Conservation (phyloP, 2,113 vertebrate species). For the Himantopus leucocephalus region DNA sequence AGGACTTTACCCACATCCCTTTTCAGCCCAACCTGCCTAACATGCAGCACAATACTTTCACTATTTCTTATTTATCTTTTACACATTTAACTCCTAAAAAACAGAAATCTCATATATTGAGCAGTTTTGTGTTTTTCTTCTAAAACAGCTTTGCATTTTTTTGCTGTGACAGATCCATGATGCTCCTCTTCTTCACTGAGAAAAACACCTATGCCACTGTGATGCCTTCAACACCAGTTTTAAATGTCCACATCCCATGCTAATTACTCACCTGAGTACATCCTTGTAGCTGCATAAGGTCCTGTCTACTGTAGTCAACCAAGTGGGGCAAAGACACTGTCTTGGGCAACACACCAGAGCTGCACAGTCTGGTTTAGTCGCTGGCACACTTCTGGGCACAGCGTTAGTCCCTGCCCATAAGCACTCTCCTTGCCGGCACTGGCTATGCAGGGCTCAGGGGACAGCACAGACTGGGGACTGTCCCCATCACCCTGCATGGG, state of each 20-base stretch:
- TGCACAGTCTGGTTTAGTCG: not conserved
- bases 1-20: not conserved
- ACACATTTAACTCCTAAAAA: not conserved
- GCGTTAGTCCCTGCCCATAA: not conserved
- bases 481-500: fast-evolving
- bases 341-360: not conserved
- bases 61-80: not conserved
- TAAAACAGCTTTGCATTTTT: not conserved
- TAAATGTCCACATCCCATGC: not conserved
- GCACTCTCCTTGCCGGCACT: fast-evolving
- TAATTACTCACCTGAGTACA: not conserved
- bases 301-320: not conserved
- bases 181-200: not conserved
- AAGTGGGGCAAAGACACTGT: not conserved
- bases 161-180: not conserved
- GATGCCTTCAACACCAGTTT: not conserved
- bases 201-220: not conserved
- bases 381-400: not conserved
- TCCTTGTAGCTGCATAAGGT: not conserved
- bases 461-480: not conserved
- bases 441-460: not conserved
- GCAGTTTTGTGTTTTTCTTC: not conserved
- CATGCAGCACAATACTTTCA: not conserved
- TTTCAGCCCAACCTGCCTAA: not conserved
- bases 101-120: not conserved